phyloP scores from a whole-genome alignment of 2,113 vertebrate species.

The Cardinalis cardinalis region DNA sequence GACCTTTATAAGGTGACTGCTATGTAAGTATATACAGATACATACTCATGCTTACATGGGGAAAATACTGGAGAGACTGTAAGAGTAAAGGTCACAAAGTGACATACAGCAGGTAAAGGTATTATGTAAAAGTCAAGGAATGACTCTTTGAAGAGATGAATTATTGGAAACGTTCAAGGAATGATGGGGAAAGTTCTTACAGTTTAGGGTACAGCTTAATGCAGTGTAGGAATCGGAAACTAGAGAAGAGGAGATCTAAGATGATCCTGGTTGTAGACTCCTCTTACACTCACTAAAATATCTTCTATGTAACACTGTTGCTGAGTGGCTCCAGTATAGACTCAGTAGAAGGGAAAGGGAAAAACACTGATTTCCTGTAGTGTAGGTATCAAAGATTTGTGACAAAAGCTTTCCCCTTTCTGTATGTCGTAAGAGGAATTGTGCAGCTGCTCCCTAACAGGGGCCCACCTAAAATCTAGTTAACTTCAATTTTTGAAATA shows the following conservation, averaged over 20 bases:
- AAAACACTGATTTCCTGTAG: not conserved
- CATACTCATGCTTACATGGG: not conserved
- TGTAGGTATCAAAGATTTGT: rapidly evolving
- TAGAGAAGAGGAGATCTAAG: not conserved
- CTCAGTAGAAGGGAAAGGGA: not conserved
- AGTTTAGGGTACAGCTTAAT: not conserved
- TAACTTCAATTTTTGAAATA: not conserved
- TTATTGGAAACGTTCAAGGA: not conserved
- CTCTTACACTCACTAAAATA: not conserved
- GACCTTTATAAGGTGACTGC: not conserved
- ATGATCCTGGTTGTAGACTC: not conserved
- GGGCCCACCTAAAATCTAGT: not conserved
- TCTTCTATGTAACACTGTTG: not conserved
- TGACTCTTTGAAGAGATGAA: not conserved
- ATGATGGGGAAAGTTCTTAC: not conserved
- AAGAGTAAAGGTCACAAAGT: not conserved
- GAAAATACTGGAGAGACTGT: not conserved
- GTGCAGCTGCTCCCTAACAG: not conserved
- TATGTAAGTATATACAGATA: not conserved
- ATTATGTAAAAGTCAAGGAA: not conserved
- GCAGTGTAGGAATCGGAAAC: not conserved
- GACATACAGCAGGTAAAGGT: not conserved
- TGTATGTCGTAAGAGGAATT: not conserved
- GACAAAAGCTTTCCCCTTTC: not conserved
- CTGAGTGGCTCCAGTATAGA: not conserved